Percentiles rank a stretch among this genome's conserved stretches.
phyloP scores from a whole-genome alignment of 2,888 invertebrate genomes.

The Dilophus febrilis region DNA sequence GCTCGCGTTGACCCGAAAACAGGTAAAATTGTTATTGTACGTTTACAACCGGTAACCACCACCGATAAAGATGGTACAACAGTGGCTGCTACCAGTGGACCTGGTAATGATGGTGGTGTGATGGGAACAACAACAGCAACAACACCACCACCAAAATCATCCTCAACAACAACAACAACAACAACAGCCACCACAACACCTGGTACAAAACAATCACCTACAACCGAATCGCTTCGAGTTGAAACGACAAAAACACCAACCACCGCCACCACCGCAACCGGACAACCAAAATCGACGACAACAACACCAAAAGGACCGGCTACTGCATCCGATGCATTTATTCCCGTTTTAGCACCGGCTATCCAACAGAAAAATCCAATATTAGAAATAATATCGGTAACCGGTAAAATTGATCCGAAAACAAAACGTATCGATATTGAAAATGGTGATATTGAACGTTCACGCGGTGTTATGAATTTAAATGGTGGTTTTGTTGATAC shows the following conservation, averaged over 20 bases:
- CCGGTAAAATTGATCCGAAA: slow-evolving; percentile 43
- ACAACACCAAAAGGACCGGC: not conserved
- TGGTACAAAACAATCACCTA: slow-evolving; percentile 33
- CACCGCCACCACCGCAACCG: slow-evolving; percentile 47
- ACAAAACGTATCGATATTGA: slow-evolving; percentile 43
- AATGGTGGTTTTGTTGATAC: slow-evolving; percentile 42
- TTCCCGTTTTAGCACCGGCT: not conserved
- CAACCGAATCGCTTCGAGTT: not conserved
- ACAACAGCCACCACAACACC: slow-evolving; percentile 47
- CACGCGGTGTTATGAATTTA: slow-evolving; percentile 41
- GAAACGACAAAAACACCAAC: not conserved
- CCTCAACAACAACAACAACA: slow-evolving; percentile 21
- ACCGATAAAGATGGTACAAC: slow-evolving; percentile 40
- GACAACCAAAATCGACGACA: slow-evolving; percentile 27
- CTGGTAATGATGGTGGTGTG: too few relatives aligned
- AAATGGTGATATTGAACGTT: slow-evolving; percentile 38
- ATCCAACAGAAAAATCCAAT: slow-evolving; percentile 37
- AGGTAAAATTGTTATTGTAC: slow-evolving; percentile 44
- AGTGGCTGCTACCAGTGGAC: not conserved
- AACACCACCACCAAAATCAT: slow-evolving; percentile 36
- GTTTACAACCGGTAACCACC: slow-evolving; percentile 48
- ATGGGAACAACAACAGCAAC: too few relatives aligned
- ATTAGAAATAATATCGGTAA: slow-evolving; percentile 39
- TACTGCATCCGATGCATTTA: not conserved
- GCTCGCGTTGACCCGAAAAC: slow-evolving; percentile 46